Percentiles rank a stretch among this genome's conserved stretches.
Conservation (phyloP, 2,888 invertebrate species). For the Drosophila helvetica region DNA sequence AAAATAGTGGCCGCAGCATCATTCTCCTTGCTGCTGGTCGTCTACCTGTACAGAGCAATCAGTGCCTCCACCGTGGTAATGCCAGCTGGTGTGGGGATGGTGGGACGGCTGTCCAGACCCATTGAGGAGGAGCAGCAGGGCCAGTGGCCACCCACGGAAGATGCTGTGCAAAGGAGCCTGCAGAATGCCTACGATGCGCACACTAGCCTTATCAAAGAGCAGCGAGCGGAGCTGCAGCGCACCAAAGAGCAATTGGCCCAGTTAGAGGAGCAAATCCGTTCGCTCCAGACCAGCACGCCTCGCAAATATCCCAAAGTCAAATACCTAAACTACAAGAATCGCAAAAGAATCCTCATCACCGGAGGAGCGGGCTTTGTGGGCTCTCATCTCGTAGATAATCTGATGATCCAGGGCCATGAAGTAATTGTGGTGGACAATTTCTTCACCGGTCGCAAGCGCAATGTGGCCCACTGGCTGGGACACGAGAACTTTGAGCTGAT, state of each 20-base stretch:
- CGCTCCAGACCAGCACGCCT: conserved; percentile 89
- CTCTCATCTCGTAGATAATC: conserved; percentile 96
- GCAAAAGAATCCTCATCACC: conserved; percentile 96
- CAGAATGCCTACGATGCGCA: conserved; percentile 64
- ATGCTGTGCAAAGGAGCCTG: conserved; percentile 53
- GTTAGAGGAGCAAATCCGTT: conserved; percentile 89
- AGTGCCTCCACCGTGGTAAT: conserved; percentile 15
- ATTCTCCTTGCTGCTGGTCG: conserved; percentile 58
- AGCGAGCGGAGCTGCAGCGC: conserved; percentile 85
- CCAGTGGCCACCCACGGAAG: conserved; percentile 62
- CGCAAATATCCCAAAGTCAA: conserved; percentile 95
- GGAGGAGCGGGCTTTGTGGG: conserved; percentile 99
- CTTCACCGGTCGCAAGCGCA: conserved; percentile 98
- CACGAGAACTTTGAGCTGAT: conserved; percentile 99
- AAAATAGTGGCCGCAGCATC: conserved; percentile 53
- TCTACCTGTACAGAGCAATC: conserved; percentile 72
- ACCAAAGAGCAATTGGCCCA: conserved; percentile 87
- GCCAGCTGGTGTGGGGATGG: neutral
- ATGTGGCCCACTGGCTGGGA: conserved; percentile 99
- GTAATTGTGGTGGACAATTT: conserved; percentile 99
- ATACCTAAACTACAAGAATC: conserved; percentile 94
- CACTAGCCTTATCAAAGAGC: conserved; percentile 65
- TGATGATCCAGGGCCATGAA: conserved; percentile 98
- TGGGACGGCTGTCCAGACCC: neutral
- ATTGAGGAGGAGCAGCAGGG: conserved; percentile 52